These are phyloP conservation scores for Holacanthus passer DNA, from an alignment of 2,113 vertebrate genomes.

Conservation along the genomic window DNA sequence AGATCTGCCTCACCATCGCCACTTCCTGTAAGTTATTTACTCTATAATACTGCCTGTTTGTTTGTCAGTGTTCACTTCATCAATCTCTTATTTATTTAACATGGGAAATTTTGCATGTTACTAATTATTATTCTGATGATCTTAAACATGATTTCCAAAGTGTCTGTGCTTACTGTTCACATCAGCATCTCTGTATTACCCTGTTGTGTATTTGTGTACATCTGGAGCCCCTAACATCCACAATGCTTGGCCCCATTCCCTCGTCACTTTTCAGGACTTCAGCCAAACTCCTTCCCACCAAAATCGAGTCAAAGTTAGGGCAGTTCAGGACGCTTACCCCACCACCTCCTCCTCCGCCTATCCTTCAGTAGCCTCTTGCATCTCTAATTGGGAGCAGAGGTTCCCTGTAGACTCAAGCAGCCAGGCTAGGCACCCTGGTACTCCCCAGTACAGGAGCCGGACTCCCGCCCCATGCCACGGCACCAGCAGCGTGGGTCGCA, in stretches of 20 bases:
- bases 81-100: background rate
- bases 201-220: slow-evolving; percentile 43
- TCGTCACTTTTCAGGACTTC: slow-evolving; percentile 70
- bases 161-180: background rate
- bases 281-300: slow-evolving; percentile 64
- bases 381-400: slow-evolving; percentile 95
- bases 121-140: slow-evolving; percentile 26
- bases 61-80: background rate
- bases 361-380: slow-evolving; percentile 93
- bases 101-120: slow-evolving; percentile 43
- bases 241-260: slow-evolving; percentile 56
- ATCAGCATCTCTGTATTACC: background rate
- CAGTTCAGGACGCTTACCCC: slow-evolving; percentile 75
- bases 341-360: slow-evolving; percentile 83
- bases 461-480: slow-evolving; percentile 73
- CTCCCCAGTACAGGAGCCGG: slow-evolving; percentile 80
- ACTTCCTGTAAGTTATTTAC: slow-evolving; percentile 83
- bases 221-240: slow-evolving; percentile 51
- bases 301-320: slow-evolving; percentile 59
- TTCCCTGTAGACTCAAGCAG: slow-evolving; percentile 82
- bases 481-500: slow-evolving; percentile 85
- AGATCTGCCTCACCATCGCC: slow-evolving; percentile 89
- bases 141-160: background rate
- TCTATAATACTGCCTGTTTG: background rate
- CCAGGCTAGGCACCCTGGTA: slow-evolving; percentile 74